Evolutionary conservation across 2,113 vertebrate genomes (phyloP).

Genomic region (Bos javanicus): DNA sequence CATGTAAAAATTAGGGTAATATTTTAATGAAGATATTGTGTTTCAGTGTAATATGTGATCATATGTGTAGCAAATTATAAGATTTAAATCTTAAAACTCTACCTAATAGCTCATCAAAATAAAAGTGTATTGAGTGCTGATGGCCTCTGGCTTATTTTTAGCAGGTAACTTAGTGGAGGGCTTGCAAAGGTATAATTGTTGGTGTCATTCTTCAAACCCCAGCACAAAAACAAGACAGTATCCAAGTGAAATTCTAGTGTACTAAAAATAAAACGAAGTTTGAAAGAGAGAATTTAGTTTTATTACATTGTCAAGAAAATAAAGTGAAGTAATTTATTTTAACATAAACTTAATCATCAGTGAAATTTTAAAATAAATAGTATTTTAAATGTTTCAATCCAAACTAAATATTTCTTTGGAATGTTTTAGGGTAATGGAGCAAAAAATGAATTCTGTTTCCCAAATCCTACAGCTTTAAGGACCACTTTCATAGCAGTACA

Average conservation of each 20-base stretch:
- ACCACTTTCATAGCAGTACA: background rate
- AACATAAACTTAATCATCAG: background rate
- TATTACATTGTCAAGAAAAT: constrained; percentile 23
- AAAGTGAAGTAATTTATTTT: constrained; percentile 33
- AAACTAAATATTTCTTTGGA: constrained; percentile 19
- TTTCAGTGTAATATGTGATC: background rate
- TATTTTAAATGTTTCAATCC: constrained; percentile 14
- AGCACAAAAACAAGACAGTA: background rate
- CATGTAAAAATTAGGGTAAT: background rate
- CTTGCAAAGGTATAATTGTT: background rate
- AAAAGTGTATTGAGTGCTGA: background rate
- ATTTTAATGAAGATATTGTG: background rate
- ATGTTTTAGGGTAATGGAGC: background rate
- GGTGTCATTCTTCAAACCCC: background rate
- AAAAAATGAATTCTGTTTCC: constrained; percentile 1
- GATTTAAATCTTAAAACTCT: constrained; percentile 3
- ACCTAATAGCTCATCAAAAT: background rate
- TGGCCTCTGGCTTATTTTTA: background rate
- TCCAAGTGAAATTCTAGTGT: background rate
- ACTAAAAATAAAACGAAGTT: background rate
- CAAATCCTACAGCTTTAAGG: background rate
- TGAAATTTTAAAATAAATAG: constrained; percentile 20
- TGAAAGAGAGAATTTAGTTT: constrained; percentile 2
- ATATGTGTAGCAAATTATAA: background rate
- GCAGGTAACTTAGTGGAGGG: background rate